These are phyloP conservation scores for Scaptomyza polygonia DNA, from an alignment of 2,888 invertebrate species.

Conservation along the genomic window DNA sequence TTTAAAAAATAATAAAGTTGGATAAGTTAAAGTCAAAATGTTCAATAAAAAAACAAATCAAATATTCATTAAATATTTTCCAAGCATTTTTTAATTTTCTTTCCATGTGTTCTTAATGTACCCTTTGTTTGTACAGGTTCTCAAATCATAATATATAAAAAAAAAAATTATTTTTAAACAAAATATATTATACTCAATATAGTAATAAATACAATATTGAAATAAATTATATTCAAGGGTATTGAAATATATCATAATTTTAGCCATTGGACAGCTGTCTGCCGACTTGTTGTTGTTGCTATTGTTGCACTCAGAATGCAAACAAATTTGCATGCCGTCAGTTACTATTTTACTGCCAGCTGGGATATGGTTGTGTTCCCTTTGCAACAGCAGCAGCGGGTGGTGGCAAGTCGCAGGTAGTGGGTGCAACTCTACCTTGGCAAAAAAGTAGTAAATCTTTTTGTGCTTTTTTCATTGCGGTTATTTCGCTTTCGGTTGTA, in stretches of 20 bases:
- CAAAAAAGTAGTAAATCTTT: slow-evolving; percentile 75
- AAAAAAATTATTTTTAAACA: too few species aligned
- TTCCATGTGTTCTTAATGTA: too few species aligned
- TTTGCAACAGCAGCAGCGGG: slow-evolving; percentile 3
- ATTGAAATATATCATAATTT: slow-evolving; percentile 19
- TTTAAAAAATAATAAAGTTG: too few species aligned
- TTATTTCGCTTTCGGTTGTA: slow-evolving; percentile 48
- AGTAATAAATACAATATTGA: not conserved
- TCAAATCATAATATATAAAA: too few species aligned
- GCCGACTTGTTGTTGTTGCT: slow-evolving; percentile 40
- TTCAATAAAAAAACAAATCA: too few species aligned
- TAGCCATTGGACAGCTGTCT: slow-evolving; percentile 12
- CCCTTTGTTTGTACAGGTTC: too few species aligned
- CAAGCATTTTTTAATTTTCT: too few species aligned
- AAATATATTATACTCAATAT: too few species aligned
- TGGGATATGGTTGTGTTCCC: slow-evolving; percentile 49
- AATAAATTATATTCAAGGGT: slow-evolving; percentile 20
- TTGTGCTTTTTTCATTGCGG: slow-evolving; percentile 68
- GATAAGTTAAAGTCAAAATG: too few species aligned
- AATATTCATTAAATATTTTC: too few species aligned
- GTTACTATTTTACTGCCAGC: slow-evolving; percentile 80
- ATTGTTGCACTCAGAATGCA: slow-evolving; percentile 67
- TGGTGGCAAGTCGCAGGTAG: slow-evolving; percentile 5
- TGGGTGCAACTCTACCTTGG: slow-evolving; percentile 26
- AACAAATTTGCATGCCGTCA: slow-evolving; percentile 80